phyloP scores from a whole-genome alignment of 2,113 vertebrate species.

The Ondatra zibethicus region DNA sequence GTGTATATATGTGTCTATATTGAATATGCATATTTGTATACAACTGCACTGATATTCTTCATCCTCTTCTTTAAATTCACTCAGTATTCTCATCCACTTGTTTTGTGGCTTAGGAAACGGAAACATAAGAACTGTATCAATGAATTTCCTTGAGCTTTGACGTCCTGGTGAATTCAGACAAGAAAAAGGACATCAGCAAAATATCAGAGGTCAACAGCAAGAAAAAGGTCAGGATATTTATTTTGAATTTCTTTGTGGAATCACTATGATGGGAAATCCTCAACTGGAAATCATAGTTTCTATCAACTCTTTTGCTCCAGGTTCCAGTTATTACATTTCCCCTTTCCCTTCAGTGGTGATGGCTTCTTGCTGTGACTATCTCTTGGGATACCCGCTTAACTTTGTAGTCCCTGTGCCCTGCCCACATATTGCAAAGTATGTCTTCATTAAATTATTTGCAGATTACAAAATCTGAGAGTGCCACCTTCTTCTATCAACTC shows the following conservation, averaged over 20 bases:
- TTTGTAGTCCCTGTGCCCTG: background rate
- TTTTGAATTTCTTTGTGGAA: background rate
- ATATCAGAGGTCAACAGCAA: slow-evolving; percentile 31
- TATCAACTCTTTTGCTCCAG: slow-evolving; percentile 28
- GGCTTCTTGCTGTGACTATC: slow-evolving; percentile 8
- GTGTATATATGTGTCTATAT: background rate
- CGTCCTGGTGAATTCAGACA: background rate
- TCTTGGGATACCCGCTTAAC: slow-evolving; percentile 7
- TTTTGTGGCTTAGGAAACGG: slow-evolving; percentile 6
- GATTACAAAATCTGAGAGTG: slow-evolving; percentile 9
- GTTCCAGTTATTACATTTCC: slow-evolving; percentile 20
- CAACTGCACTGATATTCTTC: background rate
- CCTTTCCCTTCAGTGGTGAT: slow-evolving; percentile 7
- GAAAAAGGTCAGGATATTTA: slow-evolving; percentile 2
- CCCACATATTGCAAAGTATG: slow-evolving; percentile 32
- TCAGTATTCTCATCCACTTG: background rate
- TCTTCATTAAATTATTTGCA: slow-evolving; percentile 50
- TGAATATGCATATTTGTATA: background rate
- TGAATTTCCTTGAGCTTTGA: background rate
- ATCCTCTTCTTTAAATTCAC: background rate
- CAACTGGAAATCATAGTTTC: slow-evolving; percentile 60
- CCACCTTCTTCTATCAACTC: slow-evolving; percentile 60
- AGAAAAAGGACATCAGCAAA: slow-evolving; percentile 27
- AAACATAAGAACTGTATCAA: background rate
- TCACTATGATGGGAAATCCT: slow-evolving; percentile 16